Evolutionary conservation across 1,140 invertebrate species (phyloP).

Genomic region (Drosophila guanche): DNA sequence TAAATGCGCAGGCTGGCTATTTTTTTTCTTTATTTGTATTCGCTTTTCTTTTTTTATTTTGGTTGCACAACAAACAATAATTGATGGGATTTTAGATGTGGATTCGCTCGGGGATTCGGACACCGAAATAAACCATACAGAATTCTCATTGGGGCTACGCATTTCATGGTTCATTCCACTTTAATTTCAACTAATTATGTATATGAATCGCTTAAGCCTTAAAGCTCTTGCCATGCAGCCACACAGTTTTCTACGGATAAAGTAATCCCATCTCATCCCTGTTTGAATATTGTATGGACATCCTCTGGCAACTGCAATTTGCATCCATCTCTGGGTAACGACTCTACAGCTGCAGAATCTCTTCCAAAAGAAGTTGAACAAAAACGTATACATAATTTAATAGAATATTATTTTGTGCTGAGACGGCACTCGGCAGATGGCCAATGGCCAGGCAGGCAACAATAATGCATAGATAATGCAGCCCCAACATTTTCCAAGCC

Average conservation of each 20-base stretch:
- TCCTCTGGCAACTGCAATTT: slow-evolving; percentile 1
- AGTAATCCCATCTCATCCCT: not conserved
- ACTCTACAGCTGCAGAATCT: too few species aligned
- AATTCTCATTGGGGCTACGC: too few species aligned
- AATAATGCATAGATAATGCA: slow-evolving; percentile 56
- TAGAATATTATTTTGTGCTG: slow-evolving; percentile 58
- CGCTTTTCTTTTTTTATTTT: not conserved
- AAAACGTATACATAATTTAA: slow-evolving; percentile 63
- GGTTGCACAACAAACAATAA: slow-evolving; percentile 19
- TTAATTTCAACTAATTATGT: too few species aligned
- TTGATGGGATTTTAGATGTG: slow-evolving; percentile 11
- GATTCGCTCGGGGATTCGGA: not conserved
- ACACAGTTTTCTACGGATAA: not conserved
- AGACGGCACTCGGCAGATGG: slow-evolving; percentile 39
- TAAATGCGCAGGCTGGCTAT: slow-evolving; percentile 30
- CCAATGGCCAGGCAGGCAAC: slow-evolving; percentile 25
- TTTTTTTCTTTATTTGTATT: slow-evolving; percentile 4
- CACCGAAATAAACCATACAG: not conserved
- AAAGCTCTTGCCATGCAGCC: too few species aligned
- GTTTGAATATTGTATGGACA: not conserved
- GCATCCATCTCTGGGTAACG: not conserved
- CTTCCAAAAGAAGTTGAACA: not conserved
- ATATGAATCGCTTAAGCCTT: too few species aligned
- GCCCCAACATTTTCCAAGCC: slow-evolving; percentile 11
- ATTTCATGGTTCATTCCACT: too few species aligned